Percentiles rank a stretch among this genome's conserved stretches.
Evolutionary conservation across 2,113 vertebrate genomes (phyloP).

Genomic region (Scophthalmus maximus): DNA sequence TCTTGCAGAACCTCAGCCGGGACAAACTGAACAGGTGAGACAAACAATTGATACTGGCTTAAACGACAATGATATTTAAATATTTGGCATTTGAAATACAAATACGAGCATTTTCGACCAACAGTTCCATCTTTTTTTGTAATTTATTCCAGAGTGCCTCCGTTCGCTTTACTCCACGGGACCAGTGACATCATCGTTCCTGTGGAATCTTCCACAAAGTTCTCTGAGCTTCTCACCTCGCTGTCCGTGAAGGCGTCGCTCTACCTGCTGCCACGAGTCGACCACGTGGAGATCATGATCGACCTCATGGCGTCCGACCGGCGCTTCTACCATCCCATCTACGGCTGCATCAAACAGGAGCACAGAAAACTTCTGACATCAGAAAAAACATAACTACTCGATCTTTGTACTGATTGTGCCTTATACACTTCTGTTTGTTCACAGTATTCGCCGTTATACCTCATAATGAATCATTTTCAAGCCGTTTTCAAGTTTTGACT

Average conservation of each 20-base stretch:
- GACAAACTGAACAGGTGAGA: constrained; percentile 75
- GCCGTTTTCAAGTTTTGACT: too few relatives aligned
- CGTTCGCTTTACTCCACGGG: constrained; percentile 79
- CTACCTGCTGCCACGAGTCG: constrained; percentile 74
- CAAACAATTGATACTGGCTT: background rate
- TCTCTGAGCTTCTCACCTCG: constrained; percentile 73
- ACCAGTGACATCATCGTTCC: constrained; percentile 78
- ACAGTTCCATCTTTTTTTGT: background rate
- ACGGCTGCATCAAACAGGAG: constrained; percentile 78
- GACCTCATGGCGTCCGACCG: constrained; percentile 81
- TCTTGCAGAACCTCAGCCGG: constrained; percentile 60
- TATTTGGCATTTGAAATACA: background rate
- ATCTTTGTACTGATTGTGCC: too few relatives aligned
- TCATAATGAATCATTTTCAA: background rate
- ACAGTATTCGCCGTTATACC: constrained; percentile 19
- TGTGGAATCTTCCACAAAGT: constrained; percentile 71
- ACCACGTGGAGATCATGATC: constrained; percentile 77
- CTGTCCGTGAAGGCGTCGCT: constrained; percentile 71
- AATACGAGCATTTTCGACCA: background rate
- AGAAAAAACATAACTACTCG: too few relatives aligned
- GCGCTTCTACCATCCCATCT: constrained; percentile 74
- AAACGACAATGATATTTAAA: background rate
- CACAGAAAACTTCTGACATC: constrained; percentile 62
- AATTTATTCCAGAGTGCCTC: constrained; percentile 73
- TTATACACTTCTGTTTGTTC: too few relatives aligned